phyloP scores from a whole-genome alignment of 2,113 vertebrate genomes.

The Perognathus longimembris region DNA sequence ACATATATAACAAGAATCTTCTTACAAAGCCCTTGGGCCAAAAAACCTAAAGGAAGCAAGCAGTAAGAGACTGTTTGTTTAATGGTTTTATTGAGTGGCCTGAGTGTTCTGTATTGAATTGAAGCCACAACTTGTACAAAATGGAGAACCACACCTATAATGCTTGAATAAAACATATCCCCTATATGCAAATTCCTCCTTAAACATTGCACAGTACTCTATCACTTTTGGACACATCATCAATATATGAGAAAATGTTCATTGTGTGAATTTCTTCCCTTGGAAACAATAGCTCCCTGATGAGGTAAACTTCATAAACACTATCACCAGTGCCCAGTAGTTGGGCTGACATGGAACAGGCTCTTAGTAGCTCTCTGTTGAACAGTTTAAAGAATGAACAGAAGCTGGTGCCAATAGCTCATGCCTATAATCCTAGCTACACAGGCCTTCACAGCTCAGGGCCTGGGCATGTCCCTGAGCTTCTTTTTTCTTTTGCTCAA shows the following conservation, averaged over 20 bases:
- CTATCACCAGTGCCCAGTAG: not conserved
- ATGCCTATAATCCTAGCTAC: too few relatives aligned
- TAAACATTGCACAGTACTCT: fast-evolving
- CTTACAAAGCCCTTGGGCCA: not conserved
- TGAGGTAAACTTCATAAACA: not conserved
- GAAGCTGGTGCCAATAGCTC: too few relatives aligned
- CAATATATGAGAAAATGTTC: not conserved
- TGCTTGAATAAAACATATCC: not conserved
- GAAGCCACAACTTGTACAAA: not conserved
- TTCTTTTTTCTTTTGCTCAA: too few relatives aligned
- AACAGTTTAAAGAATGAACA: not conserved
- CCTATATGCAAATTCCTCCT: not conserved
- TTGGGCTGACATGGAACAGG: not conserved
- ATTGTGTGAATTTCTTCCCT: not conserved
- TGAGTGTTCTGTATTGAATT: not conserved
- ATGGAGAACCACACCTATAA: not conserved
- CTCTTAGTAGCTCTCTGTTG: not conserved
- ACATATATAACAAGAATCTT: not conserved
- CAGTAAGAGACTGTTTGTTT: not conserved
- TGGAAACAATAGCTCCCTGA: not conserved
- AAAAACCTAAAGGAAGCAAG: not conserved
- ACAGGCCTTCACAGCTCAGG: too few relatives aligned
- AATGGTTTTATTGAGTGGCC: not conserved
- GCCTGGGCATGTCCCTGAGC: too few relatives aligned
- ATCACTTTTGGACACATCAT: not conserved